Evolutionary conservation across 2,888 invertebrate species (phyloP), one percentile per base, ranked within the genome.

Genomic region (Zeuzera pyrina): DNA sequence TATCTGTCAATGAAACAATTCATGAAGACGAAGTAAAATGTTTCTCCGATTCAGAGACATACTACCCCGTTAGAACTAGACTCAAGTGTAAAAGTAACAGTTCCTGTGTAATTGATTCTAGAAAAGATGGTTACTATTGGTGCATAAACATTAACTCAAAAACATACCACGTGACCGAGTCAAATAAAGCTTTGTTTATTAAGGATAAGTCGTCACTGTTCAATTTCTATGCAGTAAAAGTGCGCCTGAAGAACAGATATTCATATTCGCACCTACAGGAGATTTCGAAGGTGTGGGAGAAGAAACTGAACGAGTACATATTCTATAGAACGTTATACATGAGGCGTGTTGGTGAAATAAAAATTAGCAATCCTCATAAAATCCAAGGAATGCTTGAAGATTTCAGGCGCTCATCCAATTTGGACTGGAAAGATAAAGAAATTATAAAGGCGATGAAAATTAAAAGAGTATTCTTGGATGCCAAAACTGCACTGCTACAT

Each of bases 51-150:
- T 69, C 83, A 0, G 41, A 50, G 2, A 49, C 41, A 6, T 69
- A 61, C 37, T 57, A 54, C 15, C 76, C 78, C 0, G n/a, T n/a
- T n/a, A n/a, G n/a, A n/a, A n/a, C n/a, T n/a, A n/a, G n/a, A n/a
- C n/a, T n/a, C n/a, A n/a, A n/a, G n/a, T n/a, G n/a, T n/a, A n/a
- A n/a, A n/a, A n/a, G n/a, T n/a, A n/a, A n/a, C n/a, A n/a, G n/a
- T n/a, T n/a, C n/a, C n/a, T n/a, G n/a, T n/a, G n/a, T n/a, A n/a
- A n/a, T n/a, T n/a, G n/a, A n/a, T n/a, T n/a, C n/a, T n/a, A n/a
- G n/a, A n/a, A n/a, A n/a, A n/a, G 65, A 79, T 29, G 84, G 84
- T 4, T 73, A 74, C 43, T 84, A 84, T 36, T 84, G 83, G 84
- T 84, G 84, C 41, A 47, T 64, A 6, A 57, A 69, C 24, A 49